Conservation (phyloP, 1,140 invertebrate genomes). For the Agrypnia vestita region DNA sequence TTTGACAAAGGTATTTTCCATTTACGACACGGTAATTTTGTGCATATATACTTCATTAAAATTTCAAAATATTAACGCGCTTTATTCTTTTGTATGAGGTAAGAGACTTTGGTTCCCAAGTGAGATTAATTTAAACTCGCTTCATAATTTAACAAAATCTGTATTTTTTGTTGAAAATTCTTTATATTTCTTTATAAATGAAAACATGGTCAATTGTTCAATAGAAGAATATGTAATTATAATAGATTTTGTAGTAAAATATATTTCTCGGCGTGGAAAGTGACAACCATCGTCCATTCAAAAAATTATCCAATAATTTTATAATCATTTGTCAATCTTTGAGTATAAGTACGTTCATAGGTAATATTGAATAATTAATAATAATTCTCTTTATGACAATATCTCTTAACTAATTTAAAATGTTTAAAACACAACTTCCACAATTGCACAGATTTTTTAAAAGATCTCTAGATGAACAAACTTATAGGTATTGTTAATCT, state of each 20-base stretch:
- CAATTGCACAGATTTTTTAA: constrained; percentile 10
- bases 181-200: neutral
- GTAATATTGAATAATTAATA: neutral
- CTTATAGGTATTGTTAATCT: too few species aligned
- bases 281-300: too few species aligned
- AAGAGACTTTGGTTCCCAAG: neutral
- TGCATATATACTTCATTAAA: neutral
- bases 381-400: constrained; percentile 2
- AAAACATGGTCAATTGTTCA: neutral
- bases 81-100: constrained; percentile 10
- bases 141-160: neutral
- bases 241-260: too few species aligned
- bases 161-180: neutral
- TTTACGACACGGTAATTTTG: neutral
- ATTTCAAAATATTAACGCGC: neutral
- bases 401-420: neutral
- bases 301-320: too few species aligned
- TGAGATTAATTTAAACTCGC: neutral
- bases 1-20: too few species aligned
- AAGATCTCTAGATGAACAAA: neutral
- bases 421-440: constrained; percentile 12
- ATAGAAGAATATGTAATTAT: neutral
- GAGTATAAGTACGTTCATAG: neutral
- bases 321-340: too few species aligned
- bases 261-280: too few species aligned